Evolutionary conservation across 2,888 invertebrate genomes (phyloP), one percentile per base, ranked within the genome.

Genomic region (Punctoribates punctum): DNA sequence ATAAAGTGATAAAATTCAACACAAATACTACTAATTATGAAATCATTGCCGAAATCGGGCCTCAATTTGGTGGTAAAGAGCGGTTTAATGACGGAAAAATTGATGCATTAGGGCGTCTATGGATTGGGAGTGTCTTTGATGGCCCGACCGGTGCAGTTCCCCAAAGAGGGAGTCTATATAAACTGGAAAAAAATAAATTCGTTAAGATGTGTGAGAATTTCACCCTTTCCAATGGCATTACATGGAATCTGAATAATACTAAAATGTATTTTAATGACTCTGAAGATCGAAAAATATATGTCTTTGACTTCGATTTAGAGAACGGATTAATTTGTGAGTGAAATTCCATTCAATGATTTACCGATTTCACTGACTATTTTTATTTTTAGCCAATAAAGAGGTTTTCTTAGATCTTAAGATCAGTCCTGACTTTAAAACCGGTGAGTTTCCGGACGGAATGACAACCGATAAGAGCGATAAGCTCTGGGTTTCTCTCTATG

Each of bases 21-120:
- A 79, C 77, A 70, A 73, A 42, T 23, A 78, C 77, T 13, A 77
- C 78, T 17, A 60, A 77, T 25, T 73, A 76, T n/a, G 34, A 54
- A 54, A 23, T 76, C 11, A 17, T 76, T 0, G 76, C 73, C 15
- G 51, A 48, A n/a, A 17, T 73, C 2, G 73, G 57, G 8, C 25
- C n/a, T 13, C 20, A 54, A 29, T 23, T 38, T 1, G 23, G 42
- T n/a, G 76, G 76, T 0, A 76, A 76, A 34, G 73, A 75, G 82
- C 85, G 91, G 80, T 87, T 91, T 82, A 93, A 92, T 81, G 92
- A 92, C 82, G 92, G 89, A 48, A 93, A 92, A 84, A 89, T 90
- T 48, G 92, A 92, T 88, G 89, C 13, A 83, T 84, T 83, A 48
- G 92, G 92, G 4, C 85, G 91, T 72, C 85, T 92, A 34, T 91